A percentile compares a stretch with the other conserved stretches of the same genome.
Conservation (phyloP, 2,888 invertebrate genomes). For the Leptarthrus brevirostris region DNA sequence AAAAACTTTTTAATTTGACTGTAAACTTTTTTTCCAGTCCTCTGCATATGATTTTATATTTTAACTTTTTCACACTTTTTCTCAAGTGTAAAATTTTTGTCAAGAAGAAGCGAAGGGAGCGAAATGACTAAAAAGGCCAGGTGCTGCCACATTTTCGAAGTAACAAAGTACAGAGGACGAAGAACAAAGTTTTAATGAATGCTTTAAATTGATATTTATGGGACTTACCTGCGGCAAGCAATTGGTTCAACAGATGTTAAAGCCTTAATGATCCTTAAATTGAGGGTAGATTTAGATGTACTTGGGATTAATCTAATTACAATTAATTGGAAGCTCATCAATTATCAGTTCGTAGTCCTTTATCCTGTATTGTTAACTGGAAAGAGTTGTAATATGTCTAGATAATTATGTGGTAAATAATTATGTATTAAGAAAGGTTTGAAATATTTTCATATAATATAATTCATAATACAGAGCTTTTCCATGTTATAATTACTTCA, state of each 20-base stretch:
- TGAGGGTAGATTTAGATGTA: background rate
- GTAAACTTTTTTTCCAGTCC: constrained; percentile 24
- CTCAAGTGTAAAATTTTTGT: constrained; percentile 25
- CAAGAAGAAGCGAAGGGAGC: background rate
- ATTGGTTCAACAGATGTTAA: constrained; percentile 41
- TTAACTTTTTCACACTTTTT: constrained; percentile 42
- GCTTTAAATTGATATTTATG: constrained; percentile 39
- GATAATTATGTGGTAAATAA: too few species aligned
- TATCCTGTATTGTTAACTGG: too few species aligned
- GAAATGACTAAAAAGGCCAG: constrained; percentile 15
- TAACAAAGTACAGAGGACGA: background rate
- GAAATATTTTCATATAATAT: too few species aligned
- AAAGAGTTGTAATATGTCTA: background rate
- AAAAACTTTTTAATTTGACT: constrained; percentile 46
- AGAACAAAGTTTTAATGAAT: constrained; percentile 40
- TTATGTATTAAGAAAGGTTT: too few species aligned
- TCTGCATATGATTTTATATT: constrained; percentile 38
- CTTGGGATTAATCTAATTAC: background rate
- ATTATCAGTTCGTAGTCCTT: background rate
- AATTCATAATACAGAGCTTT: too few species aligned
- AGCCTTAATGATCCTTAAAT: constrained; percentile 4
- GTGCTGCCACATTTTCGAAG: constrained; percentile 26
- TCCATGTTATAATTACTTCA: too few species aligned
- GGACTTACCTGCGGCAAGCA: constrained; percentile 31
- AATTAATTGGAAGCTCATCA: background rate